These are phyloP conservation scores for Pseudanteris insignis DNA, from an alignment of 2,888 invertebrate species.

Conservation along the genomic window DNA sequence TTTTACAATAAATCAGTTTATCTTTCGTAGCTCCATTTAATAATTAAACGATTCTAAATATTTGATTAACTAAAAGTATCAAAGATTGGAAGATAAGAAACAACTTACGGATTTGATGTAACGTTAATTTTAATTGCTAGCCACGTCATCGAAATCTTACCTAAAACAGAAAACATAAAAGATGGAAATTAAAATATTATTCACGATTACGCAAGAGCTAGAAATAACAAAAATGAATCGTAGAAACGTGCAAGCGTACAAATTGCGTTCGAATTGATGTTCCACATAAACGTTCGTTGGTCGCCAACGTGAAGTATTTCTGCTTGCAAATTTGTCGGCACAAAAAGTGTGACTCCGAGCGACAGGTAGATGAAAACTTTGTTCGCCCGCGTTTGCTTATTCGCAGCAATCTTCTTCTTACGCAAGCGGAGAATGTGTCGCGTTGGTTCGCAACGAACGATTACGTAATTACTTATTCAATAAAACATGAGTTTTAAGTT, in stretches of 20 bases:
- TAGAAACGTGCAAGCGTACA: conserved; percentile 5
- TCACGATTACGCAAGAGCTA: background rate
- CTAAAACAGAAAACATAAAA: conserved; percentile 23
- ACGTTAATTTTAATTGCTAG: no score
- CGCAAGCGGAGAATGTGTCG: conserved; percentile 40
- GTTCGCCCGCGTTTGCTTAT: conserved; percentile 44
- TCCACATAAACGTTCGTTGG: conserved; percentile 12
- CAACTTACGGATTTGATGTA: no score
- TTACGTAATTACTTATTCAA: conserved; percentile 38
- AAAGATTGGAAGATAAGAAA: no score
- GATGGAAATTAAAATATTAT: background rate
- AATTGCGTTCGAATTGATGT: conserved; percentile 11
- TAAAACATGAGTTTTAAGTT: conserved; percentile 45
- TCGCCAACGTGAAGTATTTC: conserved; percentile 4
- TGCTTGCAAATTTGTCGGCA: background rate
- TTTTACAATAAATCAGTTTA: no score
- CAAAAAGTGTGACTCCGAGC: conserved; percentile 12
- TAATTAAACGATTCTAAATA: no score
- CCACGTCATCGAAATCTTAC: conserved; percentile 19
- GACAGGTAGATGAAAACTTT: conserved; percentile 35
- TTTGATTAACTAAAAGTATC: no score
- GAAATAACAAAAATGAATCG: conserved; percentile 6
- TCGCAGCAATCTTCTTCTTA: conserved; percentile 42
- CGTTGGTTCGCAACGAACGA: conserved; percentile 34
- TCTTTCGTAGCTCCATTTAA: no score